These are phyloP conservation scores for Phalloptychus januarius DNA, from an alignment of 2,797 vertebrate genomes.

Conservation along the genomic window DNA sequence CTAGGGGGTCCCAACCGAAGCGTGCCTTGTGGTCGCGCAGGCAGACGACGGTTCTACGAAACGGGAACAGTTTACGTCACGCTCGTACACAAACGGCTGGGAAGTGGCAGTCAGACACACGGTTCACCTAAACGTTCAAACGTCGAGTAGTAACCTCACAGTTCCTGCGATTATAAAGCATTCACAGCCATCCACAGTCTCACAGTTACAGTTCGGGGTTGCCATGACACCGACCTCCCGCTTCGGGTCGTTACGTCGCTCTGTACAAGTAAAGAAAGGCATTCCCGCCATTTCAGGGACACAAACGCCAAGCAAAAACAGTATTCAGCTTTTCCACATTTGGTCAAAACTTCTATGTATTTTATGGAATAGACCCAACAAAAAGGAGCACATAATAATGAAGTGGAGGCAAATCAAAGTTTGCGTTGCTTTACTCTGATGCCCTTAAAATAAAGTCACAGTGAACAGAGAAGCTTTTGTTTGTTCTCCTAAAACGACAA, in stretches of 20 bases:
- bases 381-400: neutral
- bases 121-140: conserved; percentile 51
- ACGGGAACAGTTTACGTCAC: conserved; percentile 19
- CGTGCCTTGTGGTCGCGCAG: conserved; percentile 9
- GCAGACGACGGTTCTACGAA: conserved; percentile 34
- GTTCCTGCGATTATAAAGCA: conserved; percentile 12
- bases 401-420: neutral
- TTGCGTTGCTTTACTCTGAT: neutral
- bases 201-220: neutral
- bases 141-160: conserved; percentile 16
- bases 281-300: neutral
- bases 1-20: conserved; percentile 33
- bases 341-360: neutral
- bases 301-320: neutral
- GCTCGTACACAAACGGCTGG: conserved; percentile 13
- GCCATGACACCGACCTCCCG: neutral
- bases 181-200: conserved; percentile 25
- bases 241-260: neutral
- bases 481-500: too few relatives aligned
- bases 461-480: neutral
- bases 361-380: neutral
- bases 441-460: neutral
- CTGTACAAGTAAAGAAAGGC: neutral
- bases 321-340: neutral
- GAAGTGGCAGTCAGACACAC: conserved; percentile 25